Conservation (phyloP, 2,113 vertebrate genomes). For the Corythaixoides concolor region DNA sequence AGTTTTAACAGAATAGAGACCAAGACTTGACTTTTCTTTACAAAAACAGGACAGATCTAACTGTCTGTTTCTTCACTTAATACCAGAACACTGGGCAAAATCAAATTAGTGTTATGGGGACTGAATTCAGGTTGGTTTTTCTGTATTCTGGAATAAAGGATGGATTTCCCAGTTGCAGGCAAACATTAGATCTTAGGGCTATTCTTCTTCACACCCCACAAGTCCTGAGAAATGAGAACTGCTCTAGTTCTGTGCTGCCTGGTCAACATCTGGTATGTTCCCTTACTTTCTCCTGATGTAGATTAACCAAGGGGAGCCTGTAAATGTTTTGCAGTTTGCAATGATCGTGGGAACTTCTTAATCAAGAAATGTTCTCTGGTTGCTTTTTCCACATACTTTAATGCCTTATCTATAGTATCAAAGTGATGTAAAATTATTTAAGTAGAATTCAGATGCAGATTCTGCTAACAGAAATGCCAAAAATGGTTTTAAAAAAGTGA, state of each 20-base stretch:
- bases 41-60: not conserved
- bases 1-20: not conserved
- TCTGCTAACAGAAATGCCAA: not conserved
- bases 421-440: not conserved
- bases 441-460: not conserved
- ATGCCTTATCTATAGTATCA: accelerated
- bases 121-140: not conserved
- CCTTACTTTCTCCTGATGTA: not conserved
- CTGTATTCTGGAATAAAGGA: not conserved
- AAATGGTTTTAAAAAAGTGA: not conserved
- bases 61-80: not conserved
- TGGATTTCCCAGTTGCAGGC: not conserved
- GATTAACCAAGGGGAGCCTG: not conserved
- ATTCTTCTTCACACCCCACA: not conserved
- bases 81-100: not conserved
- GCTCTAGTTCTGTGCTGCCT: not conserved
- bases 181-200: not conserved
- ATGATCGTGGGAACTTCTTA: not conserved
- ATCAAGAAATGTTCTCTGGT: not conserved
- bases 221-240: not conserved
- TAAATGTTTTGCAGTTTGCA: not conserved
- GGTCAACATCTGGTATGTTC: not conserved
- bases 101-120: not conserved
- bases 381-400: not conserved
- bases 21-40: not conserved